These are phyloP conservation scores for Centruroides vittatus DNA, from an alignment of 1,140 invertebrate genomes.

Conservation along the genomic window DNA sequence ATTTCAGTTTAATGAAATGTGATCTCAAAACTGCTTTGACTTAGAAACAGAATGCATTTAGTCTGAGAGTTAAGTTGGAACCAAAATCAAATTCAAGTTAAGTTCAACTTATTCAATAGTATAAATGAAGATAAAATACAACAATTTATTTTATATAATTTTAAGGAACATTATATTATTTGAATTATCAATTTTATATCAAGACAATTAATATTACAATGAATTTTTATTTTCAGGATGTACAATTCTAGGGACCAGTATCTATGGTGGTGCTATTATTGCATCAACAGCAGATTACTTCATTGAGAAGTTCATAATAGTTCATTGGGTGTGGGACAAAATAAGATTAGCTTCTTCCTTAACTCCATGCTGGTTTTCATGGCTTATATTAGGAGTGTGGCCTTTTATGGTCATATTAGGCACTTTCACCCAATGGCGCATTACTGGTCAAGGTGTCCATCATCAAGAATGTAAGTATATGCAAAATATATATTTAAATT, in stretches of 20 bases:
- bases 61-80: too few species aligned
- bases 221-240: too few species aligned
- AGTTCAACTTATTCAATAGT: too few species aligned
- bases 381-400: constrained; percentile 57
- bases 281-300: constrained; percentile 58
- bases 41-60: too few species aligned
- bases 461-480: constrained; percentile 30
- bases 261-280: constrained; percentile 58
- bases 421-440: constrained; percentile 46
- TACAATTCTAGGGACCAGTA: constrained; percentile 56
- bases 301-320: constrained; percentile 51
- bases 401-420: constrained; percentile 51
- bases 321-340: constrained; percentile 49
- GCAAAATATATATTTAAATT: background rate
- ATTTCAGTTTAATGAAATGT: too few species aligned
- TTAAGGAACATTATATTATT: too few species aligned
- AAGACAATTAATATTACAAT: too few species aligned
- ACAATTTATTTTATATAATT: too few species aligned
- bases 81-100: too few species aligned
- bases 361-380: constrained; percentile 55
- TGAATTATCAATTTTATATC: too few species aligned
- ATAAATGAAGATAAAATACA: too few species aligned
- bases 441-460: constrained; percentile 53
- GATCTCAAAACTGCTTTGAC: too few species aligned
- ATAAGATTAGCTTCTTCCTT: constrained; percentile 30